These are phyloP conservation scores for Tetramorium simillimum DNA, from an alignment of 1,140 invertebrate species.

Conservation along the genomic window DNA sequence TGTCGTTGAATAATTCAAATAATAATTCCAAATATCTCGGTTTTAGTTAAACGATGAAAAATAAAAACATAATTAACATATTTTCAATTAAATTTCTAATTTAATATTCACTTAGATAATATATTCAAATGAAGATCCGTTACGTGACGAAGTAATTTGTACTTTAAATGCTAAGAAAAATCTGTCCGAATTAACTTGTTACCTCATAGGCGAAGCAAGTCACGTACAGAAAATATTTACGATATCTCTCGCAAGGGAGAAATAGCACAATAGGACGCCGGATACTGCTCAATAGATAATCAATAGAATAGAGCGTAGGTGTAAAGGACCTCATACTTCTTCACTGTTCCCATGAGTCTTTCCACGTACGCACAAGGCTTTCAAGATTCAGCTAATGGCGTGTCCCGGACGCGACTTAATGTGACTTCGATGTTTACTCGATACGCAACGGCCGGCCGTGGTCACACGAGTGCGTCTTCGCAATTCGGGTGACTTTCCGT, in stretches of 20 bases:
- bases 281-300: conserved; percentile 18
- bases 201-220: not conserved
- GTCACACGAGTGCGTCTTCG: conserved; percentile 25
- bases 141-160: conserved; percentile 1
- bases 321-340: conserved; percentile 46
- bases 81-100: not conserved
- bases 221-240: conserved; percentile 23
- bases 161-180: not conserved
- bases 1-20: conserved; percentile 7
- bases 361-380: conserved; percentile 46
- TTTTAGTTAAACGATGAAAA: not conserved
- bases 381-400: conserved; percentile 61
- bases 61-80: not conserved
- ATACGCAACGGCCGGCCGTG: conserved; percentile 18
- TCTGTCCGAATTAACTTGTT: not conserved
- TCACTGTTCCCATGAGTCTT: conserved; percentile 21
- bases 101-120: not conserved
- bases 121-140: not conserved
- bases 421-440: conserved; percentile 66
- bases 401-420: conserved; percentile 46
- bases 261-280: conserved; percentile 8
- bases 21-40: not conserved
- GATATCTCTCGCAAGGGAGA: not conserved
- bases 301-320: conserved; percentile 56
- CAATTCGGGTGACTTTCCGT: conserved; percentile 37